Evolutionary conservation across 2,797 vertebrate species (phyloP).

Genomic region (Chaenodraco wilsoni): DNA sequence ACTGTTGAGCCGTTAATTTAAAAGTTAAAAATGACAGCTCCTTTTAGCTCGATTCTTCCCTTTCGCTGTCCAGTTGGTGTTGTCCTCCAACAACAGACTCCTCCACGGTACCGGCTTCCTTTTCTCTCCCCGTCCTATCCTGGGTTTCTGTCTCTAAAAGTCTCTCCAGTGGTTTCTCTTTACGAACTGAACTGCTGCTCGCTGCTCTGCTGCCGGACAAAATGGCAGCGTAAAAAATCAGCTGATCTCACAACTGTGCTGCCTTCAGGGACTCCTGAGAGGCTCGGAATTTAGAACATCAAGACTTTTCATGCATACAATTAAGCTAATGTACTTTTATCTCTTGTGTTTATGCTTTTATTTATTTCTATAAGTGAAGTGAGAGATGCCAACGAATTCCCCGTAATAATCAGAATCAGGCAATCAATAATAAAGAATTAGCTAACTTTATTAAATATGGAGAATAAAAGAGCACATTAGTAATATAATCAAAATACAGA

Average conservation of each 20-base stretch:
- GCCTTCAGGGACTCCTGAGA: not conserved
- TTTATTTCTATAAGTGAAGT: too few relatives aligned
- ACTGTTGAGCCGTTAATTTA: slow-evolving; percentile 45
- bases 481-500: too few relatives aligned
- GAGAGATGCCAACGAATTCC: too few relatives aligned
- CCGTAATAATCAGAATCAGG: too few relatives aligned
- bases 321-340: too few relatives aligned
- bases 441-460: too few relatives aligned
- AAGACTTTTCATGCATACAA: not conserved
- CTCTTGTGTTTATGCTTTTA: too few relatives aligned
- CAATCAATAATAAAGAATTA: too few relatives aligned
- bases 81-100: slow-evolving; percentile 15
- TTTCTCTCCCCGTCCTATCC: slow-evolving; percentile 4
- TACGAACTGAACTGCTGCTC: slow-evolving; percentile 46
- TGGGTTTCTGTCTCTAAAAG: slow-evolving; percentile 22
- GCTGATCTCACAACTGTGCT: slow-evolving; percentile 81
- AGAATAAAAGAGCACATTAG: too few relatives aligned
- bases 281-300: not conserved
- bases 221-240: slow-evolving; percentile 88
- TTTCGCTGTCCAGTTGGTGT: slow-evolving; percentile 34
- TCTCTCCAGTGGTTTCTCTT: slow-evolving; percentile 49
- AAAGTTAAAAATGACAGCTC: slow-evolving; percentile 61
- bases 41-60: slow-evolving; percentile 1
- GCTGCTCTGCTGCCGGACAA: slow-evolving; percentile 79
- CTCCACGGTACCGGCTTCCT: slow-evolving; percentile 27